phyloP scores from a whole-genome alignment of 2,797 vertebrate species.

The Crocidura indochinensis region DNA sequence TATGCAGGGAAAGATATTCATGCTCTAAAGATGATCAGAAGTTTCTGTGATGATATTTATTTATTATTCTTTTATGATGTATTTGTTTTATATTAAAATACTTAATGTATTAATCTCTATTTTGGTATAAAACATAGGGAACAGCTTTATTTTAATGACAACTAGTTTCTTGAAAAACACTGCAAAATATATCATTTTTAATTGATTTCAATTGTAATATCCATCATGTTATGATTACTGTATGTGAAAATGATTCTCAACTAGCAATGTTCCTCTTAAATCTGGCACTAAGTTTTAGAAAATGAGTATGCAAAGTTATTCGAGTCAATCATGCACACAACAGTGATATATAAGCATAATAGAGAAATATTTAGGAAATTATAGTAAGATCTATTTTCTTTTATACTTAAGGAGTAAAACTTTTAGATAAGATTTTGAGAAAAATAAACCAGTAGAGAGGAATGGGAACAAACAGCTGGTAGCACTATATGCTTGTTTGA shows the following conservation, averaged over 20 bases:
- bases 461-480: not conserved
- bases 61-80: slow-evolving; percentile 19
- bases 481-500: not conserved
- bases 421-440: not conserved
- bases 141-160: slow-evolving; percentile 32
- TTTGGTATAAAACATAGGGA: not conserved
- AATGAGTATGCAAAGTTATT: not conserved
- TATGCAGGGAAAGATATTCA: not conserved
- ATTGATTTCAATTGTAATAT: no score
- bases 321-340: not conserved
- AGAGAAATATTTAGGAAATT: not conserved
- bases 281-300: not conserved
- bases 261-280: not conserved
- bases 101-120: not conserved
- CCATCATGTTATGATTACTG: not conserved
- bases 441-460: not conserved
- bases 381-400: not conserved
- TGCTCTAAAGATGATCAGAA: not conserved
- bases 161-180: not conserved
- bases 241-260: not conserved
- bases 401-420: not conserved
- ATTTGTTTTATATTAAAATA: slow-evolving; percentile 12
- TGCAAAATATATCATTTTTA: not conserved
- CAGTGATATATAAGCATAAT: not conserved
- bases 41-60: not conserved